Conservation (phyloP, 2,888 invertebrate genomes). For the Plebejus anna region DNA sequence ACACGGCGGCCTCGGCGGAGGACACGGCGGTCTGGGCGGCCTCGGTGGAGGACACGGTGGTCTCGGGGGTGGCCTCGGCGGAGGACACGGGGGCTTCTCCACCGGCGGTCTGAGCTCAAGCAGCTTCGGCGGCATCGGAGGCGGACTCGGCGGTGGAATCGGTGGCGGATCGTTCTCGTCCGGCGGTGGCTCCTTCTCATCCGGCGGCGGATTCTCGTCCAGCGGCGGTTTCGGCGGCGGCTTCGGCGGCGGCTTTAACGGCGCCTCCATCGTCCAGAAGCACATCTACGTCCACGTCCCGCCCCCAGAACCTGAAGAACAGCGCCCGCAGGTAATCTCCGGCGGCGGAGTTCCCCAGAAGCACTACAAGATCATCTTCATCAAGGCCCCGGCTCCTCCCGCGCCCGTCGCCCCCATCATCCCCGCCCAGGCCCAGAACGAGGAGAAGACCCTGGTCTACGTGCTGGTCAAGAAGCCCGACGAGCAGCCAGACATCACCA, state of each 20-base stretch:
- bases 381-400: conserved; percentile 89
- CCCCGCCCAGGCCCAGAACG: conserved; percentile 86
- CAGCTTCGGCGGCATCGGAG: conserved; percentile 43
- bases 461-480: conserved; percentile 91
- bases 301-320: conserved; percentile 88
- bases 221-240: conserved; percentile 46
- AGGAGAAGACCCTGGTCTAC: conserved; percentile 90
- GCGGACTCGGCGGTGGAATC: conserved; percentile 49
- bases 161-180: conserved; percentile 44
- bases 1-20: conserved; percentile 56
- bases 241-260: conserved; percentile 62
- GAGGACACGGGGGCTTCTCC: conserved; percentile 44
- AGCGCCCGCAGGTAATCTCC: conserved; percentile 82
- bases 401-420: conserved; percentile 87
- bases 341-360: conserved; percentile 85
- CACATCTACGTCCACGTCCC: conserved; percentile 92
- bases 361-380: conserved; percentile 93
- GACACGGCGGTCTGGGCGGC: conserved; percentile 49
- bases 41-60: conserved; percentile 46
- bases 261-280: conserved; percentile 84
- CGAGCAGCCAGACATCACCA: conserved; percentile 89
- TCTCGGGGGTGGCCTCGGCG: conserved; percentile 52
- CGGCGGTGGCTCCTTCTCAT: conserved; percentile 44
- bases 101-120: conserved; percentile 43
- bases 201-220: conserved; percentile 41